A percentile compares a stretch with the other conserved stretches of the same genome.
phyloP scores from a whole-genome alignment of 1,140 invertebrate species.

The Aethina tumida region DNA sequence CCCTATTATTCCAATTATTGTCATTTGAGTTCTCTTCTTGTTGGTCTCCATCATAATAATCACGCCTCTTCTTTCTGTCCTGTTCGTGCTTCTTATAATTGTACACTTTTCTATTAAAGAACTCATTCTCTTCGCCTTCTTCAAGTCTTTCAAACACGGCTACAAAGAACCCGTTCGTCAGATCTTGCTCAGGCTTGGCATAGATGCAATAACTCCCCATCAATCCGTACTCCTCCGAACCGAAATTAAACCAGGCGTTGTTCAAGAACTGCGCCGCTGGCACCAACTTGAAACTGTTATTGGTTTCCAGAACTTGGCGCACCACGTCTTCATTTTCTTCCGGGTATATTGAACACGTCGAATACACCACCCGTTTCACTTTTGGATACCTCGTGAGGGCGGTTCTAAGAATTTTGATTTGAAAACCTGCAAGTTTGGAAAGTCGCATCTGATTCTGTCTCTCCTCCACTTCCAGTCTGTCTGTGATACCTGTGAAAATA shows the following conservation, averaged over 20 bases:
- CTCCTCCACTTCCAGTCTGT: constrained; percentile 39
- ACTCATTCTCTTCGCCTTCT: constrained; percentile 27
- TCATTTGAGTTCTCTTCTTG: neutral
- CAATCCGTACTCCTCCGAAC: constrained; percentile 47
- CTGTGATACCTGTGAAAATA: constrained; percentile 26
- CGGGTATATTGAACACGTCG: constrained; percentile 82
- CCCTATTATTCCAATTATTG: constrained; percentile 2
- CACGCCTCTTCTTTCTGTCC: constrained; percentile 11
- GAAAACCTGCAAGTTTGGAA: constrained; percentile 64
- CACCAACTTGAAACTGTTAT: constrained; percentile 52
- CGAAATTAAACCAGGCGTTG: constrained; percentile 56
- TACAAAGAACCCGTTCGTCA: constrained; percentile 91
- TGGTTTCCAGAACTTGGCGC: constrained; percentile 46
- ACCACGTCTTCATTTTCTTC: constrained; percentile 92
- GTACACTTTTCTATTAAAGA: constrained; percentile 19
- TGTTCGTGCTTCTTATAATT: constrained; percentile 18
- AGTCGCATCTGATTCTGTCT: constrained; percentile 43
- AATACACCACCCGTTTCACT: constrained; percentile 82
- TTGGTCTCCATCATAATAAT: constrained; percentile 1
- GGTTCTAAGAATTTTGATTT: constrained; percentile 75
- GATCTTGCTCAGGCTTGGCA: constrained; percentile 58
- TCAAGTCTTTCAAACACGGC: constrained; percentile 67
- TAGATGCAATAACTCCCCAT: constrained; percentile 69
- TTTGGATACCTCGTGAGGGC: constrained; percentile 75
- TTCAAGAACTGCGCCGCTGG: constrained; percentile 47